Conservation (phyloP, 35 echinoderm and acorn worm genomes). For the Patiria miniata region DNA sequence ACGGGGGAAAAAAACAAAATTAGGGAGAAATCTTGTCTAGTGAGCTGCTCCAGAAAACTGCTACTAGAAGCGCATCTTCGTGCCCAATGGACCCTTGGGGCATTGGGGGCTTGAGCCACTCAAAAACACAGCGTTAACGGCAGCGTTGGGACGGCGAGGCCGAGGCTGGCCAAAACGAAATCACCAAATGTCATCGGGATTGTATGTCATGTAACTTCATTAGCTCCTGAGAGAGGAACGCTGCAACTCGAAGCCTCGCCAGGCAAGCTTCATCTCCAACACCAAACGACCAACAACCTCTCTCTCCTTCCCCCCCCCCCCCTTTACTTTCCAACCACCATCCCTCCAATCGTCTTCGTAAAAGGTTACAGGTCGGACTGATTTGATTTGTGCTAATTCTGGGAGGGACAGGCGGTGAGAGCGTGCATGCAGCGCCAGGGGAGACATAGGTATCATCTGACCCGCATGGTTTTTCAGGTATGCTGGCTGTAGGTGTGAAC, state of each 20-base stretch:
- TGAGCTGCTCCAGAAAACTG: constrained; percentile 8
- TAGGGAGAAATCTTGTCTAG: neutral
- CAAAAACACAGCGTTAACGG: neutral
- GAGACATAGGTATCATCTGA: neutral
- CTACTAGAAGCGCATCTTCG: neutral
- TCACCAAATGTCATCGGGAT: constrained; percentile 33
- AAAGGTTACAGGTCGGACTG: constrained; percentile 27
- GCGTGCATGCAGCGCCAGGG: neutral
- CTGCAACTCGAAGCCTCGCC: too few species aligned
- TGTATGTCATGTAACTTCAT: constrained; percentile 31
- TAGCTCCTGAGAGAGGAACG: neutral
- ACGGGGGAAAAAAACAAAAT: neutral
- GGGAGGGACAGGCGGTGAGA: neutral
- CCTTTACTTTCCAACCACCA: neutral
- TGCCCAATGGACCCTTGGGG: neutral
- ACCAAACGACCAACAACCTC: neutral
- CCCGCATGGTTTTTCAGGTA: neutral
- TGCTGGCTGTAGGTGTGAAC: neutral
- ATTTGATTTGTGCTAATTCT: constrained; percentile 26
- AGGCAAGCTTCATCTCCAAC: neutral
- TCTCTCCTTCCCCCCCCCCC: neutral
- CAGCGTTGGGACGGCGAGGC: neutral
- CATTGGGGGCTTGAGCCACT: neutral
- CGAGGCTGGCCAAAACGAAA: neutral
- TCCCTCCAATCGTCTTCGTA: neutral